These are phyloP conservation scores for Parambassis ranga DNA, from an alignment of 2,797 vertebrate genomes.

Conservation along the genomic window DNA sequence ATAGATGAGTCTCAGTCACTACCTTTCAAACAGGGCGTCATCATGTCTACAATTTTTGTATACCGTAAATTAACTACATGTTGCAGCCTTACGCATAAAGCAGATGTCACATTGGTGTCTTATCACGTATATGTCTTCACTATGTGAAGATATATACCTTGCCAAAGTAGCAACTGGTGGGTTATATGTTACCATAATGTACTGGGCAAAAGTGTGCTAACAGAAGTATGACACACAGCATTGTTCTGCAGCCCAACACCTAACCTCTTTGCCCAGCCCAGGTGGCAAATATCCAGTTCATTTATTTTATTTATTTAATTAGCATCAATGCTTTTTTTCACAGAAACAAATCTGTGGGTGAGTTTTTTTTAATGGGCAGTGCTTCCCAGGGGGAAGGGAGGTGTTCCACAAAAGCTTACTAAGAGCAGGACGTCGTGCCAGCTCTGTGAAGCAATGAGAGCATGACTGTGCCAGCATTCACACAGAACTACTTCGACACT, in stretches of 20 bases:
- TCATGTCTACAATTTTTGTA: neutral
- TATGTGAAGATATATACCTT: no score
- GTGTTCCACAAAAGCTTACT: conserved; percentile 5
- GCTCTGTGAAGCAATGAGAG: conserved; percentile 24
- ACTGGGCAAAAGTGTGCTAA: no score
- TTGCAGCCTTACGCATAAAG: neutral
- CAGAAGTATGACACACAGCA: no score
- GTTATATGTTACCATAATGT: no score
- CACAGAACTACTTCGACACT: conserved; percentile 9
- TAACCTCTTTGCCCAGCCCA: no score
- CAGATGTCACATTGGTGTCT: neutral
- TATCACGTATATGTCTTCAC: no score
- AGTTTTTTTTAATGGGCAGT: neutral
- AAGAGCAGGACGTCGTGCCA: conserved; percentile 20
- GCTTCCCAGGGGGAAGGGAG: neutral
- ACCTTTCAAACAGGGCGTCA: neutral
- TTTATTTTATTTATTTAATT: conserved; percentile 4
- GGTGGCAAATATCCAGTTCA: neutral
- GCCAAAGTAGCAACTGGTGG: no score
- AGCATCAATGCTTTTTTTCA: neutral
- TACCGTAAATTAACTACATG: neutral
- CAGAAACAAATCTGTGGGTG: neutral
- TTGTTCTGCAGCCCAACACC: no score
- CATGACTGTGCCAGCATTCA: neutral
- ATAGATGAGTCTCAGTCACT: neutral